A percentile compares a stretch with the other conserved stretches of the same genome.
Evolutionary conservation across 2,797 vertebrate genomes (phyloP).

Genomic region (Carcharodon carcharias): DNA sequence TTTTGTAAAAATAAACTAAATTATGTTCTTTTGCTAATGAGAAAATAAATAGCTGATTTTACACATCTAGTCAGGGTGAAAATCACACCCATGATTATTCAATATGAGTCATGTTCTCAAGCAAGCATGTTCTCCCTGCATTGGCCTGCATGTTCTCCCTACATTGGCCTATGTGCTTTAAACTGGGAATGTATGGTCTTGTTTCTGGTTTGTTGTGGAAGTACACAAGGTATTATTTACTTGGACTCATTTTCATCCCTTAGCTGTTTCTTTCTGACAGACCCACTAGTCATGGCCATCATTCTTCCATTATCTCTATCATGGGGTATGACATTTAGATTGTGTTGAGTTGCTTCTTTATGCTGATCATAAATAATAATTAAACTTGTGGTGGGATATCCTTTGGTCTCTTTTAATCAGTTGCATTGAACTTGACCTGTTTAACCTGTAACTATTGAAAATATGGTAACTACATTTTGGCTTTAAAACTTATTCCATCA

Average conservation of each 20-base stretch:
- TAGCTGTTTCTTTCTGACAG: conserved; percentile 60
- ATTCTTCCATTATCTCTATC: conserved; percentile 65
- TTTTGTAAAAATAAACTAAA: neutral
- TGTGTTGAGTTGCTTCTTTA: conserved; percentile 23
- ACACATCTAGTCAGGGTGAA: neutral
- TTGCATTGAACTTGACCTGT: neutral
- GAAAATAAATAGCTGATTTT: neutral
- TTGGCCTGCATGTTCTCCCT: neutral
- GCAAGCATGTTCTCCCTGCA: neutral
- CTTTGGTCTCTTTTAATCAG: neutral
- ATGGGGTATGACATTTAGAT: conserved; percentile 42
- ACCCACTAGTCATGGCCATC: conserved; percentile 55
- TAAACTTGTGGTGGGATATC: conserved; percentile 46
- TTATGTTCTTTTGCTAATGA: neutral
- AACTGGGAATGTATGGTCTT: neutral
- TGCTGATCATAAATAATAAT: neutral
- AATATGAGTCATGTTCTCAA: neutral
- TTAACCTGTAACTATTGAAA: neutral
- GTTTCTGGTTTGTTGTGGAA: neutral
- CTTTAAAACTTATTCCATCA: neutral
- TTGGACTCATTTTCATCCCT: conserved; percentile 47
- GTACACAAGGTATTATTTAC: neutral
- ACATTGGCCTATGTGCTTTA: neutral
- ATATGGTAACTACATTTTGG: neutral
- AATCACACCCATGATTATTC: neutral